Evolutionary conservation across 2,797 vertebrate genomes (phyloP), one percentile per base, ranked within the genome.

Genomic region (Esox lucius): DNA sequence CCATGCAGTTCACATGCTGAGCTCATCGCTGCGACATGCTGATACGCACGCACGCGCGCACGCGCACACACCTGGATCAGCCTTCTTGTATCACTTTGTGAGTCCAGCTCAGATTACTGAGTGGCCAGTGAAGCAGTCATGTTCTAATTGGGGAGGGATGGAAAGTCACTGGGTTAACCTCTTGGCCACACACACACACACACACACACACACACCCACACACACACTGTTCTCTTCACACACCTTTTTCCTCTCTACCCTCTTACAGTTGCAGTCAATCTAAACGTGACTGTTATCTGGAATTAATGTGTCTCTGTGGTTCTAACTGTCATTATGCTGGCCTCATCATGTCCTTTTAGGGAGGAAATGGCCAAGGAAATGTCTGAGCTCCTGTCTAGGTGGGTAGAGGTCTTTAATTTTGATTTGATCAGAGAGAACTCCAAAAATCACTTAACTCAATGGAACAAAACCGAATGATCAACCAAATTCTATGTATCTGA

Each of bases 311-410:
- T 13, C 26, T 48, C 26, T n/a, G 42, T 16, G 33, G 66, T 56
- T 75, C 77, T 82, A 85, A 87, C 84, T 48, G 17, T 46, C 75
- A 13, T 19, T 68, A 24, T 49, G 61, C 74, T 64, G 72, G 76
- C 66, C 68, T 85, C 89, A 62, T 87, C 72, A n/a, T 91, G 90
- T 94, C 90, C 94, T 88, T 95, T 89, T 92, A 99, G 97, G 96
- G 96, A 98, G 67, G 94, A 98, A 92, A 98, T 99, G 96, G 96
- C 93, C 72, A 95, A 92, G 94, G 97, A 99, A 94, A 98, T 99
- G 91, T 93, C 95, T 75, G 95, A 96, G 82, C 90, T 97, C 78
- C 93, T 99, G 89, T 90, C 94, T 94, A 94, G 97, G 97, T 99
- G 94, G 95, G 97, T 97, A 83, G 51, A 81, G 75, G 26, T 2